Evolutionary conservation across 2,888 invertebrate species (phyloP), one percentile per base, ranked within the genome.

Genomic region (Stramonita haemastoma): DNA sequence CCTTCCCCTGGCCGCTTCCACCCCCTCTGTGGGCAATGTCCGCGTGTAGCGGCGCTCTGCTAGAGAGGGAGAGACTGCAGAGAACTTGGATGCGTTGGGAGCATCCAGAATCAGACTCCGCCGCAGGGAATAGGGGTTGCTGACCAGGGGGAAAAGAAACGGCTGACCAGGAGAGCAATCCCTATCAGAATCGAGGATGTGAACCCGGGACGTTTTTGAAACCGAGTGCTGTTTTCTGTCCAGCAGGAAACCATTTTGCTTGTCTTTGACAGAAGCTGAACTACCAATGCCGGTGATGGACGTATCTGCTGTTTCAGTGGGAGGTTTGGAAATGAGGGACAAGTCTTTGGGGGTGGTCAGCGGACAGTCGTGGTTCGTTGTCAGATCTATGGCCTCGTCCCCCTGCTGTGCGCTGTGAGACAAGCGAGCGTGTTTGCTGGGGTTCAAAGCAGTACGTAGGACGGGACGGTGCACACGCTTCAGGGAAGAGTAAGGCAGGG

Each of bases 21-120:
- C 92, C 13, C 94, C 92, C 87, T 94, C 93, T 83, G 93, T 91
- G 8, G 94, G 93, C 60, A 92, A 91, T 83, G 91, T 93, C 77
- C 95, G 91, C 36, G 93, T 92, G 73, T 94, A 94, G 1, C 93
- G 91, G 66, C 94, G 90, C 66, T 94, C 94, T 22, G 93, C 94
- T 22, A 93, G 94, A 81, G 93, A 93, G 15, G 77, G 17, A 0
- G 94, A 94, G 90, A 93, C 93, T 60, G 93, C 88, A 26, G 91
- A 91, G 86, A 92, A 91, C 83, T 93, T 93, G 5, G 93, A 93
- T n/a, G 94, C 92, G 34, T 92, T 91, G 22, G 95, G 77, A 19
- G 77, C 77, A 32, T 79, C 77, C 77, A 79, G 32, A 8, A 79
- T 79, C 77, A 32, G 77, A 11, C 32, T 79, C 5, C 77, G 77